Evolutionary conservation across 2,113 vertebrate genomes (phyloP), one percentile per base, ranked within the genome.

Genomic region (Rhinoderma darwinii): DNA sequence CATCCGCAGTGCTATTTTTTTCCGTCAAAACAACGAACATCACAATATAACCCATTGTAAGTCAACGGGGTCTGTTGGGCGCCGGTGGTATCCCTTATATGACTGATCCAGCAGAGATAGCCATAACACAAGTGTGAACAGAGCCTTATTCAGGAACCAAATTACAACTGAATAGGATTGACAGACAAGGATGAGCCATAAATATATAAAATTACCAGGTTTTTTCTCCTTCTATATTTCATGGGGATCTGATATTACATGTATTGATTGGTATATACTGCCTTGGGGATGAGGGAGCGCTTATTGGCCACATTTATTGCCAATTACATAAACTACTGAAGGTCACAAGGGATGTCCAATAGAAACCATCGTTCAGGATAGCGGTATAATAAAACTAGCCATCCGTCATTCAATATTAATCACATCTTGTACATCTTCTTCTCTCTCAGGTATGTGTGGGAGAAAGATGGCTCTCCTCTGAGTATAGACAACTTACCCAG

Each of bases 361-460:
- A 37, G 32, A 37, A 17, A 37, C 12, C 63, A 35, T 1, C 35
- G 44, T 47, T 47, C 14, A 47, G 6, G 63, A 56, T 5, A 1
- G 9, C 1, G 54, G 54, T 20, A 20, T 56, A 25, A 56, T 56
- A 56, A 4, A 63, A 63, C 59, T 4, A 70, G 66, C 14, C 35
- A 41, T 39, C 37, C 15, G 8, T 25, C 9, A 25, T 73, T 10
- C 7, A 17, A 11, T 12, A 37, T 39, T 37, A 35, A 39, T 59
- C 35, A 51, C 17, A 17, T 54, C 47, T 22, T 70, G 22, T 32
- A 17, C 27, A 14, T 41, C 27, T 27, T 15, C 83, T 81, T 35
- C 1, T 0, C 3, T 1, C 82, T 2, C 81, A 99, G 98, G 93
- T 95, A 97, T 0, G 18, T 96, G n/a, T 99, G 98, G 98, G 98